Evolutionary conservation across 2,797 vertebrate genomes (phyloP).

Genomic region (Brachyrhaphis roseni): DNA sequence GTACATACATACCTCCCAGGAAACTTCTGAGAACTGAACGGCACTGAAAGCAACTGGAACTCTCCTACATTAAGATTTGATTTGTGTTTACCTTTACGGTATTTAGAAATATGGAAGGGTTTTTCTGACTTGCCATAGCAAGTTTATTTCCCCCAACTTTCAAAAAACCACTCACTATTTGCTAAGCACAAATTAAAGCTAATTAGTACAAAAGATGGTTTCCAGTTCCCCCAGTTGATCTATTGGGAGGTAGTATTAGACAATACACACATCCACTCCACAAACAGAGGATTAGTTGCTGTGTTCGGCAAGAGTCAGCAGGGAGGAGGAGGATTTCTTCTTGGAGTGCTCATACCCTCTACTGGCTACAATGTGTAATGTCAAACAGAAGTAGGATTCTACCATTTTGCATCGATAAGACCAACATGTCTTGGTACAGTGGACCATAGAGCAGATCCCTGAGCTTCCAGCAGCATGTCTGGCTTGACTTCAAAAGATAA

Average conservation of each 20-base stretch:
- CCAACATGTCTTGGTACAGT: background rate
- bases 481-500: background rate
- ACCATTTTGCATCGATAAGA: too few relatives aligned
- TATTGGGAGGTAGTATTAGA: background rate
- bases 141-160: background rate
- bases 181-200: background rate
- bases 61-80: background rate
- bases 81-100: background rate
- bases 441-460: background rate
- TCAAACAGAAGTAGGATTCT: conserved; percentile 42
- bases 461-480: background rate
- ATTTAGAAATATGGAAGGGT: background rate
- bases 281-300: background rate
- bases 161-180: background rate
- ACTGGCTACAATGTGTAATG: conserved; percentile 75
- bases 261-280: background rate
- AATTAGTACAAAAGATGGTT: background rate
- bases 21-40: background rate
- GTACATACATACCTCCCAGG: background rate
- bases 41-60: background rate
- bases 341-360: conserved; percentile 86
- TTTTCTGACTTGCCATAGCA: background rate
- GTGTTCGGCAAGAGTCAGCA: conserved; percentile 6
- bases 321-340: conserved; percentile 42
- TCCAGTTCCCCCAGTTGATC: background rate